Conservation (phyloP, 2,888 invertebrate species). For the Cryptophagus acutangulus region DNA sequence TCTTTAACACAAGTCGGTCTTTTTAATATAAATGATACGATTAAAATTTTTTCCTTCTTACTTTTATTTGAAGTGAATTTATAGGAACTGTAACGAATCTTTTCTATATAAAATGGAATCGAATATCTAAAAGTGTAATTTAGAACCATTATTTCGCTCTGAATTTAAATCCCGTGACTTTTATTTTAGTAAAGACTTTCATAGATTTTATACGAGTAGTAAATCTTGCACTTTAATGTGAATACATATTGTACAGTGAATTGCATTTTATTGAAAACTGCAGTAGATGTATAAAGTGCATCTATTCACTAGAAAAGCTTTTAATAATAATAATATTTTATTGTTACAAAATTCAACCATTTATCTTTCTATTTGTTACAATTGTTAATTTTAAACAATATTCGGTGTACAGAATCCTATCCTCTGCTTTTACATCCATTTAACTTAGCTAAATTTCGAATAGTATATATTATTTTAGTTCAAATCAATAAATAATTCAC, state of each 20-base stretch:
- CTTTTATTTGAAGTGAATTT: slow-evolving; percentile 14
- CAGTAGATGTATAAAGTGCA: not conserved
- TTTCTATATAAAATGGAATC: slow-evolving; percentile 11
- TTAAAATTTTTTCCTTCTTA: too few relatives aligned
- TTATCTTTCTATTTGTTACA: too few relatives aligned
- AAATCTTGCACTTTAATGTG: not conserved
- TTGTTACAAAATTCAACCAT: too few relatives aligned
- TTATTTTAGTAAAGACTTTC: not conserved
- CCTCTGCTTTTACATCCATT: too few relatives aligned
- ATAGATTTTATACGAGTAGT: not conserved
- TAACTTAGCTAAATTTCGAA: too few relatives aligned
- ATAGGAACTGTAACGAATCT: slow-evolving; percentile 11
- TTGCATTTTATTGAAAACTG: slow-evolving; percentile 3
- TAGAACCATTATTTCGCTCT: slow-evolving; percentile 8
- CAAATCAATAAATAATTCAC: too few relatives aligned
- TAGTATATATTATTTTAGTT: too few relatives aligned
- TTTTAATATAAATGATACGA: slow-evolving; percentile 14
- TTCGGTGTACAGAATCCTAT: too few relatives aligned
- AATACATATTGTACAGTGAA: slow-evolving; percentile 4
- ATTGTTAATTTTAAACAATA: too few relatives aligned
- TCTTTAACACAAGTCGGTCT: slow-evolving; percentile 7
- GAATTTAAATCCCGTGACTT: slow-evolving; percentile 7
- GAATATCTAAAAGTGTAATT: slow-evolving; percentile 13
- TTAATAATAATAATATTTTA: too few relatives aligned
- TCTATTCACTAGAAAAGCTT: too few relatives aligned